Evolutionary conservation across 2,113 vertebrate genomes (phyloP).

Genomic region (Amphilophus citrinellus): DNA sequence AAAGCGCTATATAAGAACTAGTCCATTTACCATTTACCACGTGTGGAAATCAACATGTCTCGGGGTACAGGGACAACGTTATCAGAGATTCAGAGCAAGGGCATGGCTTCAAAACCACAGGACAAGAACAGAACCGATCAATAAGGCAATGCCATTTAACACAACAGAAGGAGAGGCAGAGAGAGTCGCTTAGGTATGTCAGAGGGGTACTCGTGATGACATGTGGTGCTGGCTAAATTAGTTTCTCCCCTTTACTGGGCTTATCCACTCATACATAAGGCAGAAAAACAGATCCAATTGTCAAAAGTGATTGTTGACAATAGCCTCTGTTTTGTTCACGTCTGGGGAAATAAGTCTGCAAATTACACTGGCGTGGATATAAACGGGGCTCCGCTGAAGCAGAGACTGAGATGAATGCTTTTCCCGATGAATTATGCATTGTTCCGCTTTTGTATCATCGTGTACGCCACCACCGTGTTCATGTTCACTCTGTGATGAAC

Average conservation of each 20-base stretch:
- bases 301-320: constrained; percentile 54
- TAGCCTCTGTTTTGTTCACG: constrained; percentile 12
- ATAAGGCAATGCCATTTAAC: constrained; percentile 45
- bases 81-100: constrained; percentile 53
- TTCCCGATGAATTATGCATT: constrained; percentile 65
- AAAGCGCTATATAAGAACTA: no score
- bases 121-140: constrained; percentile 63
- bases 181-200: constrained; percentile 28
- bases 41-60: background rate
- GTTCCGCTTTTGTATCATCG: constrained; percentile 25
- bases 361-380: constrained; percentile 31
- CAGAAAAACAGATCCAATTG: constrained; percentile 28
- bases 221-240: constrained; percentile 45
- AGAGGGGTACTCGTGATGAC: constrained; percentile 39
- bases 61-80: constrained; percentile 16
- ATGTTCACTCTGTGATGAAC: constrained; percentile 36
- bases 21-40: no score
- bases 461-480: constrained; percentile 26
- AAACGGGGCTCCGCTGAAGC: constrained; percentile 33
- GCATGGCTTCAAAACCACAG: constrained; percentile 62
- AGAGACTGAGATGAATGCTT: constrained; percentile 39
- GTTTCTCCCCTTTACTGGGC: constrained; percentile 36
- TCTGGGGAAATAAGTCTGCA: constrained; percentile 64
- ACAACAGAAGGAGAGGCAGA: constrained; percentile 29
- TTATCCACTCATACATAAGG: constrained; percentile 19